Conservation (phyloP, 2,888 invertebrate genomes). For the Nowickia ferox region DNA sequence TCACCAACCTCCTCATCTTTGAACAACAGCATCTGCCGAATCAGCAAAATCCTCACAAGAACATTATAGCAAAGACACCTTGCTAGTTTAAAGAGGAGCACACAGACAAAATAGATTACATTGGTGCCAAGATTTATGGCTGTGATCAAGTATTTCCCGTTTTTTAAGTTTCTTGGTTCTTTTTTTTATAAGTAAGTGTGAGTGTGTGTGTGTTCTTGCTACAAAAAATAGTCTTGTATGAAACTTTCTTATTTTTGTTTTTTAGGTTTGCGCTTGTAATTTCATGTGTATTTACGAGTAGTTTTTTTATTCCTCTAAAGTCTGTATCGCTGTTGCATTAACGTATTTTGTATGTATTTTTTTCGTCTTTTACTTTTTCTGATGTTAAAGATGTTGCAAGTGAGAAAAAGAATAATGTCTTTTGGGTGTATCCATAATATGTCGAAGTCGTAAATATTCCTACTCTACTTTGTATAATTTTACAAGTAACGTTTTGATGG, state of each 20-base stretch:
- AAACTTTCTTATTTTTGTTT: conserved; percentile 36
- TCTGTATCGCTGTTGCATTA: conserved; percentile 47
- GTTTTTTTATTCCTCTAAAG: conserved; percentile 34
- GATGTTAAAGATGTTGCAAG: conserved; percentile 71
- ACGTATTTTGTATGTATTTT: conserved; percentile 33
- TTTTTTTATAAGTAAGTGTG: conserved; percentile 10
- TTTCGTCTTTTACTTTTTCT: conserved; percentile 24
- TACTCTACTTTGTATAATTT: conserved; percentile 45
- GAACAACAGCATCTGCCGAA: conserved; percentile 40
- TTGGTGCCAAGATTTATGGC: conserved; percentile 72
- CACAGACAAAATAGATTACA: conserved; percentile 70
- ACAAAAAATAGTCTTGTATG: conserved; percentile 24
- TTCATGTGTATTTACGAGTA: conserved; percentile 60
- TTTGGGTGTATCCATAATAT: conserved; percentile 70
- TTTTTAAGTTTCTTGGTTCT: conserved; percentile 59
- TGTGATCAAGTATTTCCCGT: conserved; percentile 72
- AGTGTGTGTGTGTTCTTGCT: conserved; percentile 11
- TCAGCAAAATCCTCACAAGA: conserved; percentile 49
- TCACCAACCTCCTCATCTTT: conserved; percentile 33
- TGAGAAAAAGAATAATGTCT: conserved; percentile 72
- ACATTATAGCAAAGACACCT: conserved; percentile 57
- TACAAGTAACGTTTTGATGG: conserved; percentile 65
- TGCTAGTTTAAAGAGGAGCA: conserved; percentile 52
- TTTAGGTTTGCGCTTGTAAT: conserved; percentile 53
- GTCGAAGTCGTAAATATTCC: conserved; percentile 71